Evolutionary conservation across 92 coral and sea anemone genomes (phyloP).

Genomic region (Galaxea fascicularis): DNA sequence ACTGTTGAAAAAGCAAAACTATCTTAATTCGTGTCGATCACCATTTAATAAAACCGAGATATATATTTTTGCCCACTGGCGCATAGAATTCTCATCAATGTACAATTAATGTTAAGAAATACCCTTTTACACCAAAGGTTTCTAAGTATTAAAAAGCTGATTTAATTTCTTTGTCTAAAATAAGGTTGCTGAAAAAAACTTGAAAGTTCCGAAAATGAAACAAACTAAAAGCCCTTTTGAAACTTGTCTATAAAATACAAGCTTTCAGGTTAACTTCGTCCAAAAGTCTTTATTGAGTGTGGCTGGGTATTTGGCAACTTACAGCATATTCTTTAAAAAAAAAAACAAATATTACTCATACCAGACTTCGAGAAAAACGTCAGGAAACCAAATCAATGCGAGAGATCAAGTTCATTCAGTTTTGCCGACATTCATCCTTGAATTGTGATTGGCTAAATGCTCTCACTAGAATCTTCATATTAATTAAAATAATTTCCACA

Average conservation of each 20-base stretch:
- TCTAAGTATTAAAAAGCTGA: neutral
- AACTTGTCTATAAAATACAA: conserved; percentile 15
- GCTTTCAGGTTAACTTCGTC: neutral
- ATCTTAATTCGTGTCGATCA: neutral
- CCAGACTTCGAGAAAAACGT: neutral
- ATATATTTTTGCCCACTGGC: neutral
- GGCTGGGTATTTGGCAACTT: neutral
- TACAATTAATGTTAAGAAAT: neutral
- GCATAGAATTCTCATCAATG: neutral
- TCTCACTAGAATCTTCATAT: no score
- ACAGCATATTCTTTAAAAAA: neutral
- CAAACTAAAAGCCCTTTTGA: neutral
- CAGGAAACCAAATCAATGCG: no score
- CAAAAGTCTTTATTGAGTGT: neutral
- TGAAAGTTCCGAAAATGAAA: neutral
- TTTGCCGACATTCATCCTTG: no score
- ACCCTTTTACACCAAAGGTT: neutral
- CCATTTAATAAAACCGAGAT: neutral
- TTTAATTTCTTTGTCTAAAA: neutral
- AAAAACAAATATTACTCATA: no score
- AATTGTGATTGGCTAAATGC: no score
- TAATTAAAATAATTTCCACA: no score
- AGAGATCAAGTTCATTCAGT: no score
- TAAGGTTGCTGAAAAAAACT: neutral
- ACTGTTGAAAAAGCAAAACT: neutral